Evolutionary conservation across 1,140 invertebrate genomes (phyloP), one percentile per base, ranked within the genome.

Genomic region (Orussus abietinus): DNA sequence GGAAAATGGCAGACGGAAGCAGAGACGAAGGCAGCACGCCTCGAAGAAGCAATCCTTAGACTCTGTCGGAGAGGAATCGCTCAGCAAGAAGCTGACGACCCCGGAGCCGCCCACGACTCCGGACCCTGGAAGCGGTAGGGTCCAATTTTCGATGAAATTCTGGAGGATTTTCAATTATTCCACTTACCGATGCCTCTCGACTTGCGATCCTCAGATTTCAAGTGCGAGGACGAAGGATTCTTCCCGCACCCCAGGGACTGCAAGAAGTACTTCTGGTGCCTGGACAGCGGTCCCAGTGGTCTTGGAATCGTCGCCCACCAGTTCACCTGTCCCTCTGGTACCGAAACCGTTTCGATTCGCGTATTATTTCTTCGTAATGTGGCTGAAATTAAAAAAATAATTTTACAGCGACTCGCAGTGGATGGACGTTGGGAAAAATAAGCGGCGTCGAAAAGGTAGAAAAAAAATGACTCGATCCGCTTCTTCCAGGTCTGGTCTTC

Each of bases 221-320:
- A 90, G 56, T 96, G 92, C 57, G 87, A 86, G 57, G 90, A 94
- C 45, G 92, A 95, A 77, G 92, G 92, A 26, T 96, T 96, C 71
- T 95, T 85, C 71, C 83, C 85, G n/a, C 90, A 96, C 72, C 90
- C 91, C 1, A 78, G 86, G 20, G 90, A 94, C 59, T 96, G 92
- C 67, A 91, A 92, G 62, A 94, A 94, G 61, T 96, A 96, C 56
- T 95, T 91, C 68, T 94, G 91, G 91, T 96, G 92, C 66, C 69
- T 95, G 29, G 88, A 92, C 51, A 90, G 86, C 56, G 90, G 90
- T 2, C 86, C 90, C 0, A 86, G 90, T 4, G 87, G 91, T 47
- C 74, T 92, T 18, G 92, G 91, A 30, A 85, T 94, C 30, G 88
- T 95, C 12, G 89, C 90, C 5, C 90, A 95, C 75, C 87, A 91